Evolutionary conservation across 2,113 vertebrate species (phyloP), one percentile per base, ranked within the genome.

Genomic region (Atrichornis clamosus): DNA sequence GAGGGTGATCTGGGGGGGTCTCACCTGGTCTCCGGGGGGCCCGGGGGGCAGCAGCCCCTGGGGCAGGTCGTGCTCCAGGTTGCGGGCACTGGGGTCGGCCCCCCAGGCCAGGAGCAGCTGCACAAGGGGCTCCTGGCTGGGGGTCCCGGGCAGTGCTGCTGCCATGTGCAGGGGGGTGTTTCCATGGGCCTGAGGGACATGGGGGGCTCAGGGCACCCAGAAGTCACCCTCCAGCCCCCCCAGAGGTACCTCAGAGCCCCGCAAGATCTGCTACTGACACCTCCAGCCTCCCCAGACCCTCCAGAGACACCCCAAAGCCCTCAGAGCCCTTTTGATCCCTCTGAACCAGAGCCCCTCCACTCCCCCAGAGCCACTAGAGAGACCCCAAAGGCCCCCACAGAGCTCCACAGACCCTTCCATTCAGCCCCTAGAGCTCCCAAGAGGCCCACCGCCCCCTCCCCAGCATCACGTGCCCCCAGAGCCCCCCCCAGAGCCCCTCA

Each of bases 151-250:
- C 0, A 89, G 53, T 2, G 87, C 87, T 32, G 87, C 87, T 14
- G 87, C 87, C 87, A 89, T 89, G 87, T 89, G 87, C 87, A 89
- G 69, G 16, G 78, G 60, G 2, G 78, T 82, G 87, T 89, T 89
- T 69, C 78, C 78, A 1, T 82, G 87, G 53, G 87, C 87, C 87
- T 89, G 62, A 0, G 3, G 69, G 46, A 46, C 0, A 3, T 4
- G 9, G 20, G 28, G 22, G 37, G 44, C 68, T 82, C 68, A 74
- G 78, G 23, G 13, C 13, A 74, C 23, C 19, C 62, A 28, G 19
- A 17, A 20, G 14, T 39, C 19, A 67, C 44, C 28, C 39, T n/a
- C 33, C 60, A 67, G 23, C 44, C 33, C 33, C 35, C 2, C 10
- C 3, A 26, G 20, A 80, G 16, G 30, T 41, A 64, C 67, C 52